phyloP scores from a whole-genome alignment of 2,888 invertebrate genomes.

The Euspilapteryx auroguttella region DNA sequence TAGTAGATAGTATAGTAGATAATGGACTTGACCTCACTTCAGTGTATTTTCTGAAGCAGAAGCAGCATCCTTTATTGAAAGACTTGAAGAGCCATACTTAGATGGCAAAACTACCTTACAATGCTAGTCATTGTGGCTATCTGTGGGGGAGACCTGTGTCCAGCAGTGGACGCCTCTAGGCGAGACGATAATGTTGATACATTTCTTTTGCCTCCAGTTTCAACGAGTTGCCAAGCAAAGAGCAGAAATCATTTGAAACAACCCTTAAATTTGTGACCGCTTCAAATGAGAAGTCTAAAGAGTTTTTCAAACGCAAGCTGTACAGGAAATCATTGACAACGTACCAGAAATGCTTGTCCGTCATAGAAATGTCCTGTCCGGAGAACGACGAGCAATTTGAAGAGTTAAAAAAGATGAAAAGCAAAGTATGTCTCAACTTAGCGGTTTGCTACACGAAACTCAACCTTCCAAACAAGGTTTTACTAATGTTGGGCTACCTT shows the following conservation, averaged over 20 bases:
- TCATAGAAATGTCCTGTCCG: conserved; percentile 23
- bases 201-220: conserved; percentile 22
- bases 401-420: conserved; percentile 23
- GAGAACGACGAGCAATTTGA: conserved; percentile 16
- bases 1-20: no score
- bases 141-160: no score
- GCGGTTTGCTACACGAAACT: conserved; percentile 38
- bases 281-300: conserved; percentile 25
- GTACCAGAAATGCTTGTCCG: conserved; percentile 31
- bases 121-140: no score
- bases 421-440: conserved; percentile 28
- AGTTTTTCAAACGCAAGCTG: conserved; percentile 19
- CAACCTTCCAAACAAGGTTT: conserved; percentile 28
- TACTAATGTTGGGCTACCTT: conserved; percentile 33
- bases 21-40: no score
- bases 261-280: conserved; percentile 29
- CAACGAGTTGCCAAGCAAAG: conserved; percentile 28
- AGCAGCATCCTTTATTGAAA: no score
- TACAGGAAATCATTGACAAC: conserved; percentile 23
- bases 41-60: no score
- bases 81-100: no score
- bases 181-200: no score
- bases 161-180: no score
- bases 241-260: conserved; percentile 30
- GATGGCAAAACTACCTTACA: no score